Conservation (phyloP, 2,888 invertebrate species). For the Philaethria dido region DNA sequence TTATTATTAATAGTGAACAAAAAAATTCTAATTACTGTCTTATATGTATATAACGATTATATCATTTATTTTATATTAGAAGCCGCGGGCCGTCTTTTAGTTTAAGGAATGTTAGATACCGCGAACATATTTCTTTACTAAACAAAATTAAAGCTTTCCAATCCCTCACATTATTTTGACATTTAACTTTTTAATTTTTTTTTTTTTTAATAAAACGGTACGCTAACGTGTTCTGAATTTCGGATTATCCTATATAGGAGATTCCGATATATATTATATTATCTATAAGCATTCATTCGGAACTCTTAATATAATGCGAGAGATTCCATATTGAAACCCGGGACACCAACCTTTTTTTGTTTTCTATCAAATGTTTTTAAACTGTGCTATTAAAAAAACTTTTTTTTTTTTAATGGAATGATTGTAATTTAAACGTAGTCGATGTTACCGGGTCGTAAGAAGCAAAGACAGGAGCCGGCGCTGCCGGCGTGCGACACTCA, state of each 20-base stretch:
- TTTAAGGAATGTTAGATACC: conserved; percentile 46
- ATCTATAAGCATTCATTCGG: conserved; percentile 32
- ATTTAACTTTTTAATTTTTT: background rate
- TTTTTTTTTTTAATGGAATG: conserved; percentile 32
- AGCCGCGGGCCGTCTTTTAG: conserved; percentile 45
- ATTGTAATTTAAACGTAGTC: conserved; percentile 64
- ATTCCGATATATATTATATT: conserved; percentile 28
- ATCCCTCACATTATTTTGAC: conserved; percentile 42
- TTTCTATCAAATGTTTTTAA: background rate
- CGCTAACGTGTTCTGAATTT: background rate
- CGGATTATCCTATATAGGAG: background rate
- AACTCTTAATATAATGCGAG: conserved; percentile 43
- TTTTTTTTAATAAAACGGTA: conserved; percentile 13
- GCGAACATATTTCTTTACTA: conserved; percentile 41
- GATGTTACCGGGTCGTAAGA: conserved; percentile 68
- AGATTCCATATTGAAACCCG: conserved; percentile 44
- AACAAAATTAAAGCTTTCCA: conserved; percentile 48
- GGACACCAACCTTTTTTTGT: conserved; percentile 12
- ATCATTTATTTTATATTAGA: conserved; percentile 37
- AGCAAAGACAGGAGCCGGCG: conserved; percentile 70
- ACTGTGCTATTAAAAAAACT: background rate
- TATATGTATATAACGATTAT: conserved; percentile 32
- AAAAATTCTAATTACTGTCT: conserved; percentile 30
- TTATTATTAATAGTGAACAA: conserved; percentile 40
- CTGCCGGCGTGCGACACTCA: conserved; percentile 73